These are phyloP conservation scores for Heliothis peltigera DNA, from an alignment of 2,888 invertebrate genomes.

Conservation along the genomic window DNA sequence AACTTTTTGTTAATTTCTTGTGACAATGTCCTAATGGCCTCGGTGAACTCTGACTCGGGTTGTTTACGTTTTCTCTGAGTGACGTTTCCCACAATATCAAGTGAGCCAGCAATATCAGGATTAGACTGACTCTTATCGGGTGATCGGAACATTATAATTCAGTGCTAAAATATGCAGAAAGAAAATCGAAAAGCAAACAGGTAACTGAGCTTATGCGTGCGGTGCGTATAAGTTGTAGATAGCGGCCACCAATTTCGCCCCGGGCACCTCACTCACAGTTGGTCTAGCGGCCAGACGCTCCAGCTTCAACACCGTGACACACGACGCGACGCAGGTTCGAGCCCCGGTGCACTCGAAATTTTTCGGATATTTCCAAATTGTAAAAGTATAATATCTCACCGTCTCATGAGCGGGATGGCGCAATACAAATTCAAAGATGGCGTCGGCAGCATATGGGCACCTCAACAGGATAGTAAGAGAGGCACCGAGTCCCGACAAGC, in stretches of 20 bases:
- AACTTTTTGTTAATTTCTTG: neutral
- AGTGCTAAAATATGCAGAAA: neutral
- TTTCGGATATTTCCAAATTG: neutral
- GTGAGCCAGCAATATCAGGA: neutral
- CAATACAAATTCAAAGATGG: constrained; percentile 7
- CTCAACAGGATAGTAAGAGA: constrained; percentile 9
- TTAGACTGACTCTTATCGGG: constrained; percentile 1
- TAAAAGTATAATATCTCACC: neutral
- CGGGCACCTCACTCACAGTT: neutral
- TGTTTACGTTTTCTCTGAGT: neutral
- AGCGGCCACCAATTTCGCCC: constrained; percentile 2
- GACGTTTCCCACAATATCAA: neutral
- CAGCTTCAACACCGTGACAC: neutral
- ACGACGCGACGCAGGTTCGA: constrained; percentile 3
- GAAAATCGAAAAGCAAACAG: neutral
- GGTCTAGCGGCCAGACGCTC: constrained; percentile 3
- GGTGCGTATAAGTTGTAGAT: no score
- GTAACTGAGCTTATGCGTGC: no score
- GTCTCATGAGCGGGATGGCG: constrained; percentile 5
- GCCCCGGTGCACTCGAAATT: neutral
- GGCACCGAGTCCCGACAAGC: constrained; percentile 7
- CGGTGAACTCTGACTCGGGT: neutral
- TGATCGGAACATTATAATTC: constrained; percentile 13
- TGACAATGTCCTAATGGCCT: neutral
- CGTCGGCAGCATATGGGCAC: neutral